Base-by-base conservation (phyloP, 2,797 vertebrate species). In the Acanthurus tractus region DNA sequence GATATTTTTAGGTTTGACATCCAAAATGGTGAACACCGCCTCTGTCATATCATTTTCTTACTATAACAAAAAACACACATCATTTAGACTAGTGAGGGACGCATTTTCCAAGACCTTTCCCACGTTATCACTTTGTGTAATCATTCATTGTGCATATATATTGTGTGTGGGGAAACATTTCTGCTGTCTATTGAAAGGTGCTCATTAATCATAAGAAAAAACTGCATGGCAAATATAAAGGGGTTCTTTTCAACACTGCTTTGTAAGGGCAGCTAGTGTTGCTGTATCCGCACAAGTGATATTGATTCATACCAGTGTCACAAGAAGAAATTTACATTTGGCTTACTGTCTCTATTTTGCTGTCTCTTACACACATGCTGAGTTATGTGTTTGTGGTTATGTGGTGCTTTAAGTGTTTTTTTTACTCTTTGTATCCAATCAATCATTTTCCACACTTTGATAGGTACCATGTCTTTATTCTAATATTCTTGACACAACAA, bases 181-280 rank as follows among this genome's bases (percentile, higher is more conserved):
- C 3, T 23, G 22, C 38, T 40, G 20, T 68, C 29, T 29, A 9
- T 34, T 8, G 14, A 48, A 15, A 40, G 4, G 2, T 8, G 8
- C 14, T 59, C 40, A 59, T 40, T 13, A n/a, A 6, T 62, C 36
- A 38, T 72, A 48, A 62, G 49, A 29, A 17, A 36, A 17, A 46
- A 45, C 29, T 61, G 40, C n/a, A 29, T 9, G 12, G 15, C 13
- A 17, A 20, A 54, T 68, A 8, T 25, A 13, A n/a, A 50, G 4
- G 23, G 18, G 18, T 68, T 57, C 58, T 74, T 63, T 68, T 44
- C 73, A 38, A 23, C 64, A 45, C 1, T 6, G 2, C 52, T 69
- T n/a, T 52, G 15, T 55, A 6, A 46, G 34, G 12, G 15, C 11
- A 20, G 52, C 20, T 6, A 4, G 23, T 23, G 36, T 44, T 23